Evolutionary conservation across 2,797 vertebrate genomes (phyloP).

Genomic region (Benthosema pterotum): DNA sequence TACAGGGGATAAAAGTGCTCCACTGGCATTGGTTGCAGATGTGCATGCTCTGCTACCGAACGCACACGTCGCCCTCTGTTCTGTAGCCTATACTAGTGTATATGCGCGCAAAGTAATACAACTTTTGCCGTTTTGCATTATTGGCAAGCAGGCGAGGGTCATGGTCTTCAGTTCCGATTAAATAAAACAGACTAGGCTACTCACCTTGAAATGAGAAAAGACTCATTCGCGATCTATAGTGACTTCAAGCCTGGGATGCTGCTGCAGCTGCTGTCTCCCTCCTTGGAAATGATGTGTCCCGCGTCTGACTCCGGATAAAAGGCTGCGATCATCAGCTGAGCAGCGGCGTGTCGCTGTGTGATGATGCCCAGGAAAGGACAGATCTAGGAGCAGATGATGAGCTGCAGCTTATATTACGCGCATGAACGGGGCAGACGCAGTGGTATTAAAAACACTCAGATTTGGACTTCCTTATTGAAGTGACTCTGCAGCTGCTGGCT

Average conservation of each 20-base stretch:
- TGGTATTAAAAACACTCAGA: constrained; percentile 25
- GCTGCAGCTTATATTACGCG: too few relatives aligned
- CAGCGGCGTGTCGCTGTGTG: constrained; percentile 12
- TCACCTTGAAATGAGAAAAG: constrained; percentile 69
- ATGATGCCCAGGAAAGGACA: too few relatives aligned
- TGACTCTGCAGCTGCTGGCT: constrained; percentile 56
- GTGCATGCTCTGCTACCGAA: not conserved
- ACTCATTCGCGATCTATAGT: constrained; percentile 52
- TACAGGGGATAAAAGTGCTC: not conserved
- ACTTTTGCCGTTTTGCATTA: constrained; percentile 42
- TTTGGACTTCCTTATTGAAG: constrained; percentile 44
- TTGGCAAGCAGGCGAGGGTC: too few relatives aligned
- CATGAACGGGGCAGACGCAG: too few relatives aligned
- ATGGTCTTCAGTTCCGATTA: not conserved
- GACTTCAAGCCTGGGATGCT: not conserved
- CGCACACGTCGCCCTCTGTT: constrained; percentile 7
- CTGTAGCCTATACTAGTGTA: too few relatives aligned
- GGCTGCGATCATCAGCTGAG: not conserved
- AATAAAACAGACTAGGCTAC: constrained; percentile 39
- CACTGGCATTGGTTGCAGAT: not conserved
- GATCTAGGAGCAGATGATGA: too few relatives aligned
- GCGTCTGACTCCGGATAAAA: constrained; percentile 1
- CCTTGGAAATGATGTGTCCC: constrained; percentile 2
- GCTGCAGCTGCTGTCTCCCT: constrained; percentile 6
- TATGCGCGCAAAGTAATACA: constrained; percentile 54